Evolutionary conservation across 53 echinoderm and acorn worm genomes (phyloP), one percentile per base, ranked within the genome.

Genomic region (Paelopatides confundens): DNA sequence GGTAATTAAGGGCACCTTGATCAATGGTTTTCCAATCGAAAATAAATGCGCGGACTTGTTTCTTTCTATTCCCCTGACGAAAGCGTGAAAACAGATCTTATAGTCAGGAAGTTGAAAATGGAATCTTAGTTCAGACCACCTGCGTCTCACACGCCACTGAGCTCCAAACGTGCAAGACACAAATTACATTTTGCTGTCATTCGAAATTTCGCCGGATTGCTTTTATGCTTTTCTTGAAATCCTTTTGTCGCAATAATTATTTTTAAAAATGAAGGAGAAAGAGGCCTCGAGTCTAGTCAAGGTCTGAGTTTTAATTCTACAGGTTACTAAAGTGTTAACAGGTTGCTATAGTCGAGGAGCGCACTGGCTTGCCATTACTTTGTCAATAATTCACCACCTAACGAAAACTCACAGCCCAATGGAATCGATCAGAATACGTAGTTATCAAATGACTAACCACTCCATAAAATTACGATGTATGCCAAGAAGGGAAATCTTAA

Each of bases 81-180:
- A 46, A 74, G 74, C 74, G 74, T 74, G 74, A 74, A 74, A 74
- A 74, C 74, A 74, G 74, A 74, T 74, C 74, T 74, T 35, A n/a
- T 46, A 74, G 74, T 74, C 74, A 74, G 74, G 74, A 74, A 74
- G 74, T 74, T 46, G 40, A 74, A 81, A 81, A 81, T 81, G 81
- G 81, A 81, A 81, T 81, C 58, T 81, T 51, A n/a, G 47, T 53
- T 54, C 49, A 48, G 54, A 34, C 81, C 81, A 81, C 81, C 81
- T 81, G 81, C 81, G 81, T 81, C 81, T 81, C 81, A 81, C 81
- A 81, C 81, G 74, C 74, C 74, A 74, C 46, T 74, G 74, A 74
- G 74, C 74, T 74, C 74, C 38, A 74, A 74, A 46, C 74, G 74
- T 74, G 74, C 74, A 27, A 74, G 74, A 74, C 39, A 74, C 74